Evolutionary conservation across 2,113 vertebrate species (phyloP).

Genomic region (Sakesphorus luctuosus): DNA sequence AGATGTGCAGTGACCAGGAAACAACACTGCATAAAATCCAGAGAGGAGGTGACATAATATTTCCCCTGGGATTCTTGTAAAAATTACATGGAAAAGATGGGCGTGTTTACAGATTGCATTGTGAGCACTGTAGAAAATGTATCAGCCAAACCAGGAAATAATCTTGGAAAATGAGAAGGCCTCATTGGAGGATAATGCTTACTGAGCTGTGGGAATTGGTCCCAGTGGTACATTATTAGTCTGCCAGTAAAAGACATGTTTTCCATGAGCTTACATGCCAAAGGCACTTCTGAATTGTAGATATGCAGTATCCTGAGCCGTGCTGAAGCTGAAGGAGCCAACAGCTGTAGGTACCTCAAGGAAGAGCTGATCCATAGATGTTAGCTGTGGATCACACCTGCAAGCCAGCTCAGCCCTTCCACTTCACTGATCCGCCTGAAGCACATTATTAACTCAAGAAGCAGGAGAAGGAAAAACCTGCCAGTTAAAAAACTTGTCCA

Average conservation of each 20-base stretch:
- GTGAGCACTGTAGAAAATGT: neutral
- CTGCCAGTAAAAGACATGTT: neutral
- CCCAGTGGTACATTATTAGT: neutral
- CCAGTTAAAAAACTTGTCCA: neutral
- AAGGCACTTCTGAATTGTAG: neutral
- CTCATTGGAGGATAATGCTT: neutral
- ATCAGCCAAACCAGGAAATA: neutral
- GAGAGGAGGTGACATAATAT: neutral
- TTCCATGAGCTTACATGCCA: neutral
- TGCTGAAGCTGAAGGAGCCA: neutral
- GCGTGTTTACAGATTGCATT: neutral
- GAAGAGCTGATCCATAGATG: neutral
- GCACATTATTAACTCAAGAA: neutral
- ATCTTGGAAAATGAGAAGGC: neutral
- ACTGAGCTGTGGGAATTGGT: neutral
- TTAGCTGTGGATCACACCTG: neutral
- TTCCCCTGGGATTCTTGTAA: neutral
- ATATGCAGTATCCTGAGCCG: fast-evolving
- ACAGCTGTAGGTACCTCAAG: neutral
- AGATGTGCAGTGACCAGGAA: neutral
- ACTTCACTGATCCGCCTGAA: neutral
- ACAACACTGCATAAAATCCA: neutral
- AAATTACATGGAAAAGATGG: neutral
- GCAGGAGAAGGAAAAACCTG: neutral
- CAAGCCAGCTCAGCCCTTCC: neutral